Conservation (phyloP, 2,113 vertebrate genomes). For the Thymallus thymallus region DNA sequence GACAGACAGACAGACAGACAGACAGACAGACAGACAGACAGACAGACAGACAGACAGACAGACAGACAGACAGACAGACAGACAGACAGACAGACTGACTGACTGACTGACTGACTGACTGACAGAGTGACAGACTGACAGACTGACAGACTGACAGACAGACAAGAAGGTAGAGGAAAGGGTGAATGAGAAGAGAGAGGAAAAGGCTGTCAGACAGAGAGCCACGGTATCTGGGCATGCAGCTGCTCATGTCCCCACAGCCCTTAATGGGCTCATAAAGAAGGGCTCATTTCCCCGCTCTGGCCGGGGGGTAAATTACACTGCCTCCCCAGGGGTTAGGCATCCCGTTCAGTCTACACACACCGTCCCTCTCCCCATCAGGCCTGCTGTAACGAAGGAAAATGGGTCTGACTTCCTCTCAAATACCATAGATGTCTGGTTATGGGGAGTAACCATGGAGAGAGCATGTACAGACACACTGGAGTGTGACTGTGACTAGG, state of each 20-base stretch:
- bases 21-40: too few relatives aligned
- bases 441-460: neutral
- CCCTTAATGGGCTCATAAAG: slow-evolving; percentile 61
- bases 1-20: too few relatives aligned
- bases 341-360: slow-evolving; percentile 51
- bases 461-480: neutral
- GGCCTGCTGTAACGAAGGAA: slow-evolving; percentile 28
- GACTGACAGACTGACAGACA: neutral
- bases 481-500: slow-evolving; percentile 19
- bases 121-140: slow-evolving; percentile 10
- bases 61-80: neutral
- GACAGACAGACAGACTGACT: too few relatives aligned
- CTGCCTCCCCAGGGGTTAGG: slow-evolving; percentile 50
- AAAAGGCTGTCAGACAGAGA: neutral
- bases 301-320: slow-evolving; percentile 62
- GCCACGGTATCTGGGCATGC: slow-evolving; percentile 13
- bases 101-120: slow-evolving; percentile 11
- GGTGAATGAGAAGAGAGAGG: slow-evolving; percentile 13
- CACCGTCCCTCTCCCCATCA: slow-evolving; percentile 40
- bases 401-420: slow-evolving; percentile 44
- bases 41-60: too few relatives aligned
- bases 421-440: slow-evolving; percentile 34
- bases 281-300: slow-evolving; percentile 56
- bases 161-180: slow-evolving; percentile 11
- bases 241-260: slow-evolving; percentile 38